Conservation (phyloP, 2,797 vertebrate genomes). For the Pyrocephalus nanus region DNA sequence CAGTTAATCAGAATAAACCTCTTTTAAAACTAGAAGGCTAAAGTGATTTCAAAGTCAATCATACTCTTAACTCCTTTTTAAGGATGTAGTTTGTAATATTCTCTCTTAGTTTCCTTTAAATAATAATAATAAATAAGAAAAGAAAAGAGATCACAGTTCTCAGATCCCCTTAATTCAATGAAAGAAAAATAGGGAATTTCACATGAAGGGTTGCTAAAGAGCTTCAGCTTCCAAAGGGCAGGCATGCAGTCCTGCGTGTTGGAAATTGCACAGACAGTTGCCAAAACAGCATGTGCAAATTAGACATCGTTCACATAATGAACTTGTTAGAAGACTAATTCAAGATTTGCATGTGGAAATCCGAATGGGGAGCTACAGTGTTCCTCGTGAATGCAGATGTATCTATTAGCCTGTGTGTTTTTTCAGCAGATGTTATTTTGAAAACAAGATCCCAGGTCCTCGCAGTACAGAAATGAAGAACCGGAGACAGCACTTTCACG, state of each 20-base stretch:
- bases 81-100: slow-evolving; percentile 42
- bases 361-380: slow-evolving; percentile 29
- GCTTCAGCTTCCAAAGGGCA: slow-evolving; percentile 56
- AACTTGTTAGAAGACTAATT: slow-evolving; percentile 69
- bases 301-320: slow-evolving; percentile 64
- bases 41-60: slow-evolving; percentile 78
- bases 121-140: not conserved
- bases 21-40: slow-evolving; percentile 68
- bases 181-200: slow-evolving; percentile 42
- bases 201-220: slow-evolving; percentile 49
- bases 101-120: slow-evolving; percentile 24
- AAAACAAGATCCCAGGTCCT: slow-evolving; percentile 47
- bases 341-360: slow-evolving; percentile 67
- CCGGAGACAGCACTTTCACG: not conserved
- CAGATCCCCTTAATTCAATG: slow-evolving; percentile 38
- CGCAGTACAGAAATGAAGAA: slow-evolving; percentile 43
- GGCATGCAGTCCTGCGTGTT: slow-evolving; percentile 43
- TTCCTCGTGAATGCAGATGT: slow-evolving; percentile 63
- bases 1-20: slow-evolving; percentile 74
- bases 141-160: not conserved
- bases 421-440: slow-evolving; percentile 64
- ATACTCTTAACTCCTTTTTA: slow-evolving; percentile 35
- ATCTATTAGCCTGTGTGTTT: slow-evolving; percentile 55
- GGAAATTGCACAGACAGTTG: slow-evolving; percentile 63
- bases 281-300: slow-evolving; percentile 70